phyloP scores from a whole-genome alignment of 37 sponge, comb jelly and placozoan species.

The Axinella damicornis region DNA sequence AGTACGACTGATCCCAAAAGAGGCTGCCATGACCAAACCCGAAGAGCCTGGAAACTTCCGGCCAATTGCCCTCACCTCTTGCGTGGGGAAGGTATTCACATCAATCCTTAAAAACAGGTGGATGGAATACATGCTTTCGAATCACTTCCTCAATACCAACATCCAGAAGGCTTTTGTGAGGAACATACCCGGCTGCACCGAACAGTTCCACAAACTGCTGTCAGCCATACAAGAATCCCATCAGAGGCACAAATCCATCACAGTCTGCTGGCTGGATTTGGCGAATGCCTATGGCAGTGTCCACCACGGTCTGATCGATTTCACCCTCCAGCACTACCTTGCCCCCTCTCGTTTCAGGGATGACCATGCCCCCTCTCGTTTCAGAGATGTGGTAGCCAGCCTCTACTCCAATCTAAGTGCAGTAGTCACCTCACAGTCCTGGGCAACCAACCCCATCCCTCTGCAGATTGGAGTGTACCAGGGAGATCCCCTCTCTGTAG shows the following conservation, averaged over 20 bases:
- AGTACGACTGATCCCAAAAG: background rate
- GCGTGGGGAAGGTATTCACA: conserved; percentile 9
- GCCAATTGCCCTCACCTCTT: conserved; percentile 7
- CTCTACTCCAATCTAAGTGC: conserved; percentile 27
- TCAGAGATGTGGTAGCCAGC: background rate
- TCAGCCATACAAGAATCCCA: too few relatives aligned
- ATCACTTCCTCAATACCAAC: background rate
- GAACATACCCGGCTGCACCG: background rate
- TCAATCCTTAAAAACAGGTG: conserved; percentile 11
- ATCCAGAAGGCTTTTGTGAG: conserved; percentile 10
- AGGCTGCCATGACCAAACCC: background rate
- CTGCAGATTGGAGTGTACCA: conserved; percentile 31
- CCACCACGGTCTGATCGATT: conserved; percentile 34
- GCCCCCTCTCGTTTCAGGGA: too few relatives aligned
- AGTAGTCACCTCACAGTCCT: conserved; percentile 8
- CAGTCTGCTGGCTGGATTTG: too few relatives aligned
- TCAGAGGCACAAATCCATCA: too few relatives aligned
- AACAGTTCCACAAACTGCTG: too few relatives aligned
- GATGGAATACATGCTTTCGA: background rate
- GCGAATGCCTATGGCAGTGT: conserved; percentile 56
- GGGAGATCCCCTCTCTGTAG: conserved; percentile 50
- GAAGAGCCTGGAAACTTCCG: background rate
- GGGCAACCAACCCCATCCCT: conserved; percentile 21
- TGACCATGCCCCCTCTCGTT: conserved; percentile 20
- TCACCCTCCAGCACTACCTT: conserved; percentile 39